Percentiles rank a stretch among this genome's conserved stretches.
These are phyloP conservation scores for Riparia riparia DNA, from an alignment of 2,113 vertebrate species.

Conservation along the genomic window DNA sequence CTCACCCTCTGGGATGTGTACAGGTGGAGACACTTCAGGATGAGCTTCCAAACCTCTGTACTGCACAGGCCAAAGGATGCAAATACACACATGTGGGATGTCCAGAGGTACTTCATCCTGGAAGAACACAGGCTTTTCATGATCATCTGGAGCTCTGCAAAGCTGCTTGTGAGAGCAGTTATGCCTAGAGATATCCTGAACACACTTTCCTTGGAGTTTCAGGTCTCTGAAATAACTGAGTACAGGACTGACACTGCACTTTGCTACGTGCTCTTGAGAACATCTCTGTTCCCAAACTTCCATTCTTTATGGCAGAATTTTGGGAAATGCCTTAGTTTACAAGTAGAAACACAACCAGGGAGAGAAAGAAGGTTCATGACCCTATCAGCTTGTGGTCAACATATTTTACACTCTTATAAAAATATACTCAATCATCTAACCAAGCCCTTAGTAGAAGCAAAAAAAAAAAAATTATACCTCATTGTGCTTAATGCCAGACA, in stretches of 20 bases:
- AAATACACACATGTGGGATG: conserved; percentile 94
- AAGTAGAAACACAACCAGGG: background rate
- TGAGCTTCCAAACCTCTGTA: conserved; percentile 83
- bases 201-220: background rate
- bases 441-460: background rate
- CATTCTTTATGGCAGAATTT: background rate
- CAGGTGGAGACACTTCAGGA: conserved; percentile 78
- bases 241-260: background rate
- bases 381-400: background rate
- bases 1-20: conserved; percentile 79
- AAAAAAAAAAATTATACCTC: conserved; percentile 83
- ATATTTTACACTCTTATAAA: background rate
- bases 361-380: background rate
- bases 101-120: conserved; percentile 99
- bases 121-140: background rate
- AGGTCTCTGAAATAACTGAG: background rate
- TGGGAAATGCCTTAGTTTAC: background rate
- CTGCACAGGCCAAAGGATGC: conserved; percentile 90
- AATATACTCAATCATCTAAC: background rate
- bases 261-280: background rate
- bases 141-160: background rate
- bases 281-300: background rate
- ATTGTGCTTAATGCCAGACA: conserved; percentile 94
- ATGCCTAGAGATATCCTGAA: background rate
- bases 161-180: background rate